Evolutionary conservation across 1,140 invertebrate species (phyloP), one percentile per base, ranked within the genome.

Genomic region (Zaprionus inermis): DNA sequence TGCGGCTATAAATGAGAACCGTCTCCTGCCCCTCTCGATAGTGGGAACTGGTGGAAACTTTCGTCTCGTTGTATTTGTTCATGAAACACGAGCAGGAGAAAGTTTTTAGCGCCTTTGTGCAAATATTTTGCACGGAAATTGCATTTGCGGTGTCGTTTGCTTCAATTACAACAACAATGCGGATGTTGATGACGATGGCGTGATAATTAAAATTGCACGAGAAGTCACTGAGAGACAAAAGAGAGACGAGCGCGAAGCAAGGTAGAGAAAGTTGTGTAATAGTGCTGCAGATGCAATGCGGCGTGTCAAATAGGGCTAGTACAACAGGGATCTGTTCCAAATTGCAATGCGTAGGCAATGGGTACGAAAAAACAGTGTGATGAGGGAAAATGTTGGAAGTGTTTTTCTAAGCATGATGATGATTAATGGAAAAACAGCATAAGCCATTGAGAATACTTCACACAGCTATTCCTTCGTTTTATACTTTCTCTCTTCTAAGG

Each of bases 101-200:
- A 79, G 68, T 66, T 76, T 63, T 54, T 9, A 16, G 22, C 56
- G 49, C 46, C 58, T 78, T 66, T 52, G 38, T 74, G 32, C 14
- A 64, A 58, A 77, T 54, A 79, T 68, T 76, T 79, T 76, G 30
- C 57, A 54, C 54, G 41, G 28, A 68, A 78, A 81, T 49, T 70
- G 54, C 22, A 77, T 56, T 77, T 60, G 64, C 30, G 28, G 64
- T 69, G 55, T 59, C 44, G 65, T 20, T 64, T 70, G 38, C 66
- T 54, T 54, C 66, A 72, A 71, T 59, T 54, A 65, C 59, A 60
- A 60, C 52, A 74, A 52, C 65, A 68, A 61, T 30, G 38, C 59
- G 14, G 57, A 44, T n/a, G 46, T 60, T 60, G 41, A 61, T 55
- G 51, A 69, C 32, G 58, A 58, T 70, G 67, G 67, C 59, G 52